Percentiles rank a stretch among this genome's conserved stretches.
phyloP scores from a whole-genome alignment of 2,113 vertebrate species.

The Ophthalmolycus amberensis region DNA sequence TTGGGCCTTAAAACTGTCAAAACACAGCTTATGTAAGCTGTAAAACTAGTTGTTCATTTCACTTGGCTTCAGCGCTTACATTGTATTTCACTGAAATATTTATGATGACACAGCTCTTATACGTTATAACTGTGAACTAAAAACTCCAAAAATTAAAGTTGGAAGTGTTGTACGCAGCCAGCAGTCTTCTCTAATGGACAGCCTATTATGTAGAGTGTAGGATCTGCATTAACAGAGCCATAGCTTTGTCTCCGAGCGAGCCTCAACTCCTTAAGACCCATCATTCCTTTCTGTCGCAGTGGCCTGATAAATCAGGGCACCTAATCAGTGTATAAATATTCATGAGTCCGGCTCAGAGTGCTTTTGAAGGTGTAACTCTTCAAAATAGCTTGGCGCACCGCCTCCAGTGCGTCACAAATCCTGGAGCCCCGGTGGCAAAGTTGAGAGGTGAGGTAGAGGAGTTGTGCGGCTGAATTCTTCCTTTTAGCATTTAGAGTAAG shows the following conservation, averaged over 20 bases:
- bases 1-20: neutral
- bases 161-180: slow-evolving; percentile 14
- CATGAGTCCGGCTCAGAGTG: slow-evolving; percentile 72
- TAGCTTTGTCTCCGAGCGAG: slow-evolving; percentile 54
- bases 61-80: neutral
- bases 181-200: slow-evolving; percentile 53
- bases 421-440: slow-evolving; percentile 48
- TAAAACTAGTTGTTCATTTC: neutral
- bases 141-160: slow-evolving; percentile 21
- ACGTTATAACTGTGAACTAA: slow-evolving; percentile 1
- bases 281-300: slow-evolving; percentile 69
- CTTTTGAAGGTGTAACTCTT: slow-evolving; percentile 79
- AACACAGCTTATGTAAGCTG: slow-evolving; percentile 10
- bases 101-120: slow-evolving; percentile 7
- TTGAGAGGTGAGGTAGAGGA: slow-evolving; percentile 53
- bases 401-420: slow-evolving; percentile 63
- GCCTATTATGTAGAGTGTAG: slow-evolving; percentile 47
- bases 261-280: slow-evolving; percentile 64
- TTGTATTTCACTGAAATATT: neutral
- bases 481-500: slow-evolving; percentile 66
- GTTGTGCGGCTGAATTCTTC: slow-evolving; percentile 25
- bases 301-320: slow-evolving; percentile 77
- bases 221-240: slow-evolving; percentile 54
- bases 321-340: slow-evolving; percentile 85
- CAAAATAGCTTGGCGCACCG: slow-evolving; percentile 75